These are phyloP conservation scores for Carassius auratus DNA, from an alignment of 2,113 vertebrate genomes.

Conservation along the genomic window DNA sequence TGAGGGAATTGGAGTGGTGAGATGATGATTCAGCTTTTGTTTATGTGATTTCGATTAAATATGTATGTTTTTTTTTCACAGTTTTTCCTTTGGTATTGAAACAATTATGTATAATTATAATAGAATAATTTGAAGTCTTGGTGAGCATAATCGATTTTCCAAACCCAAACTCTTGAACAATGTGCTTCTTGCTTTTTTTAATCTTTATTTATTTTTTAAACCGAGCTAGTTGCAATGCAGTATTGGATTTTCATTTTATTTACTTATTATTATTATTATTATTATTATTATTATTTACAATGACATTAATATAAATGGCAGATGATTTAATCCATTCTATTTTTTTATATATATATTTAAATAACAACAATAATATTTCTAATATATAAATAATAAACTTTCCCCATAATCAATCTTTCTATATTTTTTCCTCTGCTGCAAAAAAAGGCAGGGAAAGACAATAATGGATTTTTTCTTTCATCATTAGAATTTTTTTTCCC, in stretches of 20 bases:
- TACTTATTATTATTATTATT: no score
- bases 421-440: background rate
- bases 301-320: background rate
- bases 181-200: no score
- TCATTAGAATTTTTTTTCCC: background rate
- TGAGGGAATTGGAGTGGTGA: constrained; percentile 89
- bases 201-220: background rate
- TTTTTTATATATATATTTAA: background rate
- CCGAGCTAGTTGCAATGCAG: background rate
- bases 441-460: background rate
- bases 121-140: no score
- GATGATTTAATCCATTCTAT: background rate
- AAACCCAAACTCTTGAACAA: no score
- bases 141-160: no score
- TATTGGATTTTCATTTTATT: background rate
- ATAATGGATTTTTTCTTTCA: background rate
- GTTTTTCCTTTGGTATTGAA: background rate
- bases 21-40: constrained; percentile 37
- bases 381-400: no score
- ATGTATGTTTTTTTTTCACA: background rate
- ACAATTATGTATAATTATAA: background rate
- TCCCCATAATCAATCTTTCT: no score
- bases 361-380: background rate
- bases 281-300: background rate
- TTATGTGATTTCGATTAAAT: background rate